These are phyloP conservation scores for Leucophenga maculata DNA, from an alignment of 2,888 invertebrate species.

Conservation along the genomic window DNA sequence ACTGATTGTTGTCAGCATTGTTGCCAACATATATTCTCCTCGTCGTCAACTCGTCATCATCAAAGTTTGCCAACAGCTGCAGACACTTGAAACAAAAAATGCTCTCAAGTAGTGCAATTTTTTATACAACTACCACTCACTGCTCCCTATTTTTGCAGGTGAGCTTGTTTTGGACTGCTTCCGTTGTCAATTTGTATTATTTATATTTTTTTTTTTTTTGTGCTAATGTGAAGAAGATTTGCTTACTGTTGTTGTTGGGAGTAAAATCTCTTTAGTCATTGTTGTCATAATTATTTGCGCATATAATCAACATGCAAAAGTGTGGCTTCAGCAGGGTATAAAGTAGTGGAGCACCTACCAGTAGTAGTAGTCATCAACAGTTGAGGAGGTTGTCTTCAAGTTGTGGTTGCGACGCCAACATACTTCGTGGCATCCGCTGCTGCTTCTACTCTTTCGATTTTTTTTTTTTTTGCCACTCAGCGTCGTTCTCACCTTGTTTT, in stretches of 20 bases:
- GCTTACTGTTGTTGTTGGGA: neutral
- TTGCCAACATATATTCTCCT: neutral
- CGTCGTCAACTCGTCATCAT: conserved; percentile 2
- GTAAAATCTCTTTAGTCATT: neutral
- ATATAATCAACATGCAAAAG: conserved; percentile 54
- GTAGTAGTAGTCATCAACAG: too few species aligned
- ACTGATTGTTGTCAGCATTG: too few species aligned
- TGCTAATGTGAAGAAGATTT: conserved; percentile 46
- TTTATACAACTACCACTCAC: neutral
- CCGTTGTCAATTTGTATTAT: conserved; percentile 34
- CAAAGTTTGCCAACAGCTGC: conserved; percentile 7
- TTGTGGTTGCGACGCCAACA: neutral
- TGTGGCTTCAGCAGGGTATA: too few species aligned
- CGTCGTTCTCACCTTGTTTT: too few species aligned
- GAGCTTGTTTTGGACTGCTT: conserved; percentile 48
- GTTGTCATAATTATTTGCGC: conserved; percentile 63
- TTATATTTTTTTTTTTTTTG: conserved; percentile 28
- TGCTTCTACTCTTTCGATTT: conserved; percentile 29
- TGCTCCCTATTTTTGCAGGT: conserved; percentile 45
- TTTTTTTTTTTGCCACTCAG: too few species aligned
- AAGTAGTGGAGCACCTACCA: too few species aligned
- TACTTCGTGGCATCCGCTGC: neutral
- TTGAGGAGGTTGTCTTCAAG: too few species aligned
- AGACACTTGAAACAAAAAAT: conserved; percentile 8
- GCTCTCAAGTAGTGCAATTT: conserved; percentile 10